Evolutionary conservation across 2,113 vertebrate genomes (phyloP).

Genomic region (Phrynosoma platyrhinos): DNA sequence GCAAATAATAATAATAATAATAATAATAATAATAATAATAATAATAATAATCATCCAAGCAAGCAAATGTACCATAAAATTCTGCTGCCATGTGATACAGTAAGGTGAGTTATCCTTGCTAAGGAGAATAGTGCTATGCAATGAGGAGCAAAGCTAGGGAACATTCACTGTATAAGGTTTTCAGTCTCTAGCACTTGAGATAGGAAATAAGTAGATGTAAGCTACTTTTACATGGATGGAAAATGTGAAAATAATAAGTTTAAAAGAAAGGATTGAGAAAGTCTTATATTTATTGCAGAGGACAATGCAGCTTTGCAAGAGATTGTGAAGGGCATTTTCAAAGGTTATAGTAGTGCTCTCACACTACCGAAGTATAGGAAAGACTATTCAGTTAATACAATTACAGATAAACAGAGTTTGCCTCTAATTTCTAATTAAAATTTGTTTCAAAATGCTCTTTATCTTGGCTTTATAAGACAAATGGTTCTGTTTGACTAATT

Average conservation of each 20-base stretch:
- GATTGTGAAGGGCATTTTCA: not conserved
- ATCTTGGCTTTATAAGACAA: not conserved
- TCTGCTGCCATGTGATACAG: not conserved
- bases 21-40: no score
- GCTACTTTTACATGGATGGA: not conserved
- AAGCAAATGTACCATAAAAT: no score
- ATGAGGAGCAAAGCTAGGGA: not conserved
- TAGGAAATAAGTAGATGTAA: no score
- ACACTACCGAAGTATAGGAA: not conserved
- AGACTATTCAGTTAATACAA: not conserved
- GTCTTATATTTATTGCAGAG: not conserved
- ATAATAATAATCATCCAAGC: no score
- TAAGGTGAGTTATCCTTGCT: not conserved
- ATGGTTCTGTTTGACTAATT: not conserved
- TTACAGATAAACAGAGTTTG: conserved; percentile 9
- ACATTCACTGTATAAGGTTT: not conserved
- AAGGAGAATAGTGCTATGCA: not conserved
- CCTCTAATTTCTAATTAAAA: conserved; percentile 6
- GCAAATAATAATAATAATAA: no score
- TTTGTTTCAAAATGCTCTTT: not conserved
- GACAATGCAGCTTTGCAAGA: not conserved
- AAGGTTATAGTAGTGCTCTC: not conserved
- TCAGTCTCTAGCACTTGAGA: not conserved
- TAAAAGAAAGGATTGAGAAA: not conserved
- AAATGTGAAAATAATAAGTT: not conserved